These are phyloP conservation scores for Watsonalla binaria DNA, from an alignment of 2,888 invertebrate genomes.

Conservation along the genomic window DNA sequence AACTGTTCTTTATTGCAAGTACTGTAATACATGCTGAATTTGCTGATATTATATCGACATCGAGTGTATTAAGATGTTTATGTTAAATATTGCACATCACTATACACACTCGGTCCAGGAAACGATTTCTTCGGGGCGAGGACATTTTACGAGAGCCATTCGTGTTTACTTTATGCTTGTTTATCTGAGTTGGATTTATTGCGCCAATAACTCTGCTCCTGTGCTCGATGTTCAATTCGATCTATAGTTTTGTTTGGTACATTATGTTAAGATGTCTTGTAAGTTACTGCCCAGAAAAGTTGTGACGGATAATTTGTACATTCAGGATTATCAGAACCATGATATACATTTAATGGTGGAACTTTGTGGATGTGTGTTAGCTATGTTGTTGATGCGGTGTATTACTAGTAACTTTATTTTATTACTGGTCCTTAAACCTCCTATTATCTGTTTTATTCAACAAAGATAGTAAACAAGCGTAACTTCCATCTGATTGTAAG, in stretches of 20 bases:
- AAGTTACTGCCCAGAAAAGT: neutral
- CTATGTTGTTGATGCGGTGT: neutral
- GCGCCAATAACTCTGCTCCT: conserved; percentile 39
- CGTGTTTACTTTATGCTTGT: conserved; percentile 37
- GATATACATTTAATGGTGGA: neutral
- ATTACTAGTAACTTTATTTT: neutral
- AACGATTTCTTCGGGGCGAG: conserved; percentile 22
- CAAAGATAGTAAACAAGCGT: too few relatives aligned
- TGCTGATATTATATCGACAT: neutral
- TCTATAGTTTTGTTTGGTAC: neutral
- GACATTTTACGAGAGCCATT: conserved; percentile 41
- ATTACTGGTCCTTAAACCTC: too few relatives aligned
- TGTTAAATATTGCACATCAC: neutral
- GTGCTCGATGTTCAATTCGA: neutral
- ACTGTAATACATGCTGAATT: too few relatives aligned
- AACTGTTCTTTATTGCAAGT: too few relatives aligned
- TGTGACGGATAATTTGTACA: neutral
- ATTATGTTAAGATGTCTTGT: neutral
- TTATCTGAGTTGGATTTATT: conserved; percentile 53
- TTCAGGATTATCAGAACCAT: neutral
- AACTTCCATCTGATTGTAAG: too few relatives aligned
- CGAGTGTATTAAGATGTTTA: conserved; percentile 14
- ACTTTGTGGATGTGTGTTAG: neutral
- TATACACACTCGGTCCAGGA: conserved; percentile 7
- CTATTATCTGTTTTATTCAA: too few relatives aligned